Evolutionary conservation across 2,888 invertebrate species (phyloP).

Genomic region (Monochamus alternatus): DNA sequence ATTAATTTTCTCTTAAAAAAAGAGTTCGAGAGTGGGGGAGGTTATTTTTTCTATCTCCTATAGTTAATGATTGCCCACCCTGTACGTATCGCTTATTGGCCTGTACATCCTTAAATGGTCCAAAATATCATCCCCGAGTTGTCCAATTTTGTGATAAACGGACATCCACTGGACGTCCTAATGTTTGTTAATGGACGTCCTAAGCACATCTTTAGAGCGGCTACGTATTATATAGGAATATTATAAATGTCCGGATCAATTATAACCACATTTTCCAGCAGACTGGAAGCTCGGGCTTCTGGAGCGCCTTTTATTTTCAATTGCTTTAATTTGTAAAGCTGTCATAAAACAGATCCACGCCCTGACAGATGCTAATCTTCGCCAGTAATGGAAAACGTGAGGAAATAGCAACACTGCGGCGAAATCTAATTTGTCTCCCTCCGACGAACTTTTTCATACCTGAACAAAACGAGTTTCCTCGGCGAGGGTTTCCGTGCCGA

Average conservation of each 20-base stretch:
- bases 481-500: slow-evolving; percentile 56
- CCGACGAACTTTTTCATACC: slow-evolving; percentile 57
- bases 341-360: slow-evolving; percentile 38
- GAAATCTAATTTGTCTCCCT: slow-evolving; percentile 63
- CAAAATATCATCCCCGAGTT: too few species aligned
- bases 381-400: slow-evolving; percentile 58
- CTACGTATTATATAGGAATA: too few species aligned
- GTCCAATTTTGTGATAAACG: too few species aligned
- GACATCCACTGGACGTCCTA: too few species aligned
- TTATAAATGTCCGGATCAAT: not conserved
- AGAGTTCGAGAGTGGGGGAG: too few species aligned
- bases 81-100: too few species aligned
- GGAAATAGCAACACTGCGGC: slow-evolving; percentile 49
- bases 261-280: not conserved
- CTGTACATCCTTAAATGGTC: too few species aligned
- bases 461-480: slow-evolving; percentile 59
- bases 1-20: too few species aligned
- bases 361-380: slow-evolving; percentile 27
- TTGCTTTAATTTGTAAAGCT: slow-evolving; percentile 38
- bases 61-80: too few species aligned
- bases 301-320: slow-evolving; percentile 17
- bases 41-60: too few species aligned
- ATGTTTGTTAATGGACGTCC: too few species aligned
- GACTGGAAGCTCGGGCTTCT: not conserved
- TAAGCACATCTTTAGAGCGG: too few species aligned